Evolutionary conservation across 2,797 vertebrate genomes (phyloP).

Genomic region (Masticophis lateralis): DNA sequence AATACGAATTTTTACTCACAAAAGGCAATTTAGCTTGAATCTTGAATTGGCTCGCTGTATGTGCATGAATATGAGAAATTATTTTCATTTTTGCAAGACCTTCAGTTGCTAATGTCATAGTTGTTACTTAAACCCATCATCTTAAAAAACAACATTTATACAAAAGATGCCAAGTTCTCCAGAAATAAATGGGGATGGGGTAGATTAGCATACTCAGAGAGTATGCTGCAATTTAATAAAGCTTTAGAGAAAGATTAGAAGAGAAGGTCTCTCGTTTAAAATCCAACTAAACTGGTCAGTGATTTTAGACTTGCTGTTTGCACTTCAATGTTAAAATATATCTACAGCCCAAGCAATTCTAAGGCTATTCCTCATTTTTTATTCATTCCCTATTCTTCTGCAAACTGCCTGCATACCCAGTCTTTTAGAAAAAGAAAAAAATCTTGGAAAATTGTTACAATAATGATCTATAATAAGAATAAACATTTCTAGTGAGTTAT

Average conservation of each 20-base stretch:
- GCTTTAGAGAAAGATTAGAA: constrained; percentile 17
- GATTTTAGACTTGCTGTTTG: background rate
- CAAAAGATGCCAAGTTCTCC: background rate
- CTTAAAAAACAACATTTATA: background rate
- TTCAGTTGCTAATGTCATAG: background rate
- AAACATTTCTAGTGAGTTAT: background rate
- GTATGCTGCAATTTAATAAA: fast-evolving
- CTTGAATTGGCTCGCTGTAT: background rate
- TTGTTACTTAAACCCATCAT: background rate
- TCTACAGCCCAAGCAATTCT: background rate
- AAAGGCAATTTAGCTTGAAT: background rate
- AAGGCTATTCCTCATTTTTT: background rate
- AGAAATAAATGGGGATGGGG: background rate
- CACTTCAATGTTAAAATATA: background rate
- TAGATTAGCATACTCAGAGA: background rate
- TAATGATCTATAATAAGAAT: background rate
- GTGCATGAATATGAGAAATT: background rate
- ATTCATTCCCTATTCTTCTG: background rate
- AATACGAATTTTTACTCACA: background rate
- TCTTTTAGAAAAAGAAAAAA: background rate
- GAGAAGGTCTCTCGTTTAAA: background rate
- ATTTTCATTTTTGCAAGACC: background rate
- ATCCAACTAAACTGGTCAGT: background rate
- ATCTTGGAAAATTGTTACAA: background rate
- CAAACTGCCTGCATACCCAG: background rate